Evolutionary conservation across 2,888 invertebrate genomes (phyloP).

Genomic region (Odontocolon sp.): DNA sequence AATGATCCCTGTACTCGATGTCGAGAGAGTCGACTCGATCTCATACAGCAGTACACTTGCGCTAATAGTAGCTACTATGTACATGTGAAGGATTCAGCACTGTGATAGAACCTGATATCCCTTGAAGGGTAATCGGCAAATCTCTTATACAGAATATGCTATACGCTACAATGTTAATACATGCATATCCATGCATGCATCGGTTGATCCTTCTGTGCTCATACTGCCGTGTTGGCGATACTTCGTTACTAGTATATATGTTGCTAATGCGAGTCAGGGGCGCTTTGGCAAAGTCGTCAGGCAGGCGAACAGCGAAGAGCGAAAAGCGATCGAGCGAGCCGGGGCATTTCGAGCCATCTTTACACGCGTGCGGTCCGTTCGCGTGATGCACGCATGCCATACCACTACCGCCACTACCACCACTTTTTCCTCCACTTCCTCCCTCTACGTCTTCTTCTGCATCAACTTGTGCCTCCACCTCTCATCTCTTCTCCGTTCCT

Average conservation of each 20-base stretch:
- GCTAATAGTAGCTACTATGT: constrained; percentile 56
- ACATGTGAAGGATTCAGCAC: constrained; percentile 32
- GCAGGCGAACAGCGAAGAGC: constrained; percentile 39
- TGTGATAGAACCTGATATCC: constrained; percentile 59
- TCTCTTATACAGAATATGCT: not conserved
- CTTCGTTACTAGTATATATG: not conserved
- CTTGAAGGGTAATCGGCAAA: constrained; percentile 65
- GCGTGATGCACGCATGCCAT: constrained; percentile 76
- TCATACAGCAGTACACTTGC: constrained; percentile 57
- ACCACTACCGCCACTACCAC: constrained; percentile 44
- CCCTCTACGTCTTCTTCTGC: constrained; percentile 44
- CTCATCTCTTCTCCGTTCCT: constrained; percentile 1
- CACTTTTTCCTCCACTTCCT: constrained; percentile 29
- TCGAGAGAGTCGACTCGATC: constrained; percentile 65
- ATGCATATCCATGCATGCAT: not conserved
- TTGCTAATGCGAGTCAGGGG: constrained; percentile 41
- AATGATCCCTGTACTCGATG: constrained; percentile 67
- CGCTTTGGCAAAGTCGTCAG: constrained; percentile 55
- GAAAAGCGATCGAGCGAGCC: constrained; percentile 32
- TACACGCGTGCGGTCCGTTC: constrained; percentile 77
- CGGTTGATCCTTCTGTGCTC: not conserved
- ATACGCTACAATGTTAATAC: not conserved
- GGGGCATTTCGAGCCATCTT: constrained; percentile 69
- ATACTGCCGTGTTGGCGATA: too few species aligned
- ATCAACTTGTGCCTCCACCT: constrained; percentile 46